Base-by-base conservation (phyloP, 2,888 invertebrate species). In the Odontocolon sp. region DNA sequence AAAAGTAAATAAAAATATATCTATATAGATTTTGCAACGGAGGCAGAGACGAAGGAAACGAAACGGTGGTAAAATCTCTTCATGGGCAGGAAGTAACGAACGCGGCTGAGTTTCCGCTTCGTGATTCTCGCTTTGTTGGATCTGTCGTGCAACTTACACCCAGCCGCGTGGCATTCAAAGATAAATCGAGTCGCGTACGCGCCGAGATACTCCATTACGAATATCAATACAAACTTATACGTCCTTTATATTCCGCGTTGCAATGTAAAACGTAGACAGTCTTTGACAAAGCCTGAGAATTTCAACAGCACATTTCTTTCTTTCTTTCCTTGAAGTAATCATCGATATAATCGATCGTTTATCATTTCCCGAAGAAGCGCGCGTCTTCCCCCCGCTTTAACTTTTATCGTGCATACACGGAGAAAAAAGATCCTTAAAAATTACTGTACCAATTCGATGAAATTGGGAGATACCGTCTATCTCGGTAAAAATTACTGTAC, bases 11-110 rank as follows among this genome's bases (percentile, higher is more conserved):
- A n/a, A n/a, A n/a, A n/a, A n/a, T n/a, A 28, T 3, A 2, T 6
- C 3, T 36, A 36, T 36, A 36, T 9, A n/a, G 36, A 36, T 36
- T 9, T 36, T 2, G 36, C n/a, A 8, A 36, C n/a, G 8, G 36
- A 9, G 8, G 47, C 6, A n/a, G 23, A 23, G 47, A 50, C 47
- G 26, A 11, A 2, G 11, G 26, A 3, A 26, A 26, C 4, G 47
- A 26, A 23, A n/a, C n/a, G n/a, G n/a, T n/a, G 54, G 28, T 52
- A 67, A 23, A 28, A 64, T 56, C 45, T 69, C 40, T 54, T 11
- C 33, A 31, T 28, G 14, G 64, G 47, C 78, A 71, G 80, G 80
- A 80, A 80, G 77, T 70, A 57, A 71, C 75, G 77, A 72, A 56
- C 47, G 59, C 23, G 78, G 63, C 23, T 52, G 38, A 33, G 77